Evolutionary conservation across 2,797 vertebrate species (phyloP).

Genomic region (Rhinatrema bivittatum): DNA sequence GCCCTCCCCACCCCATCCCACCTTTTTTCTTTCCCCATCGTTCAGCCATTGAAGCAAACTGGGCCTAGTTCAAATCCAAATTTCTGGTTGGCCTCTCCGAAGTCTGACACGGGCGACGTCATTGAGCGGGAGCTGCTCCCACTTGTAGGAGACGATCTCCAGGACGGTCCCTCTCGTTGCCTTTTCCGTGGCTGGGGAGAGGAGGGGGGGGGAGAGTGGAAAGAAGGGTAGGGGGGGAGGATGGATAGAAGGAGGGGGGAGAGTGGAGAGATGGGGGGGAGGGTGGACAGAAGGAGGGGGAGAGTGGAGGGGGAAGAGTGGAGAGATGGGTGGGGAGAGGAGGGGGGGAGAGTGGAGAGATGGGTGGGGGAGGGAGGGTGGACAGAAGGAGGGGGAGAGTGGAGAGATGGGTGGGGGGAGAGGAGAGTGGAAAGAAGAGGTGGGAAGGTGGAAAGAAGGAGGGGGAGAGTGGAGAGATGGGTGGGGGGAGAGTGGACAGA

Average conservation of each 20-base stretch:
- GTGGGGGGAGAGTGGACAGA: too few relatives aligned
- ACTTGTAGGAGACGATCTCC: slow-evolving; percentile 64
- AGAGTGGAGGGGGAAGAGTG: background rate
- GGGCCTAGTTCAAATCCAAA: slow-evolving; percentile 86
- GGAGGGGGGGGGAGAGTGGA: background rate
- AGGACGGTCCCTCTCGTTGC: slow-evolving; percentile 73
- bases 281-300: background rate
- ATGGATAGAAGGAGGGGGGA: background rate
- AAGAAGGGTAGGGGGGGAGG: too few relatives aligned
- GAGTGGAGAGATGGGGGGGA: background rate
- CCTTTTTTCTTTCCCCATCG: too few relatives aligned
- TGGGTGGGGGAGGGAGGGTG: background rate
- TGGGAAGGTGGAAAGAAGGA: background rate
- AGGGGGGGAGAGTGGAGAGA: background rate
- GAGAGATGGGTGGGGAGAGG: background rate
- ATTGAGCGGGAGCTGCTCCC: slow-evolving; percentile 72
- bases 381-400: slow-evolving; percentile 9
- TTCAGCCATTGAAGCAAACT: slow-evolving; percentile 82
- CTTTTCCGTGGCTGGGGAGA: slow-evolving; percentile 68
- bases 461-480: too few relatives aligned
- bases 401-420: too few relatives aligned
- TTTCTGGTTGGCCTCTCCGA: slow-evolving; percentile 78
- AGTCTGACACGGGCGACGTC: slow-evolving; percentile 75
- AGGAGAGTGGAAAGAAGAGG: background rate
- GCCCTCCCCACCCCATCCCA: slow-evolving; percentile 1